Evolutionary conservation across 2,113 vertebrate genomes (phyloP), one percentile per base, ranked within the genome.

Genomic region (Accipiter virgatus): DNA sequence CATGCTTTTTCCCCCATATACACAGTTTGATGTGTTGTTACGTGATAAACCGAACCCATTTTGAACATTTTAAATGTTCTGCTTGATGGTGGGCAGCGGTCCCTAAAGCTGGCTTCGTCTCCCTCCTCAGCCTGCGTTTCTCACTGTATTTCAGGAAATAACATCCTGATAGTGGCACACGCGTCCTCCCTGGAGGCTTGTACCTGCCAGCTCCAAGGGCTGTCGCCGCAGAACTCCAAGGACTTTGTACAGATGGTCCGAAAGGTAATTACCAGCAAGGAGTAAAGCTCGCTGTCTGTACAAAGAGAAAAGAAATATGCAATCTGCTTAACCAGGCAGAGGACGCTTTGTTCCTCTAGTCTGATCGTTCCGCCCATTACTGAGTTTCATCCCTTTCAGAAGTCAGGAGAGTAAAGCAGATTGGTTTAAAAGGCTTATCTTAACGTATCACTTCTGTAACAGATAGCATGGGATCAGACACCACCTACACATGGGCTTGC

Each of bases 181-280:
- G 99, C 99, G 1, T 99, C 99, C 77, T 99, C 99, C 86, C 98
- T 99, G 55, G 99, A 99, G 97, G 99, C 99, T 5, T 99, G 99
- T 50, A 99, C 99, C 86, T 99, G 99, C 94, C 99, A 99, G 68
- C 99, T 99, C 82, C 99, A 99, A 78, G 99, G 99, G 75, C 99
- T 99, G 52, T 99, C 98, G 0, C 99, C 99, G 2, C 99, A 99
- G 97, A 99, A 99, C 97, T 98, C 99, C 96, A 99, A 99, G 98
- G 99, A 99, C 97, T 99, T 99, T 66, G 99, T 99, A 29, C 99
- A 99, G 98, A 99, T 99, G 97, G 99, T 99, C 94, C 98, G 99
- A 92, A 99, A 99, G 99, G 99, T 99, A 96, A 98, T 82, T 75
- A 53, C 16, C 34, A 34, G n/a, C 72, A 2, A 42, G 58, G 83